A percentile compares a stretch with the other conserved stretches of the same genome.
phyloP scores from a whole-genome alignment of 2,888 invertebrate species.

The Fabriciana adippe region DNA sequence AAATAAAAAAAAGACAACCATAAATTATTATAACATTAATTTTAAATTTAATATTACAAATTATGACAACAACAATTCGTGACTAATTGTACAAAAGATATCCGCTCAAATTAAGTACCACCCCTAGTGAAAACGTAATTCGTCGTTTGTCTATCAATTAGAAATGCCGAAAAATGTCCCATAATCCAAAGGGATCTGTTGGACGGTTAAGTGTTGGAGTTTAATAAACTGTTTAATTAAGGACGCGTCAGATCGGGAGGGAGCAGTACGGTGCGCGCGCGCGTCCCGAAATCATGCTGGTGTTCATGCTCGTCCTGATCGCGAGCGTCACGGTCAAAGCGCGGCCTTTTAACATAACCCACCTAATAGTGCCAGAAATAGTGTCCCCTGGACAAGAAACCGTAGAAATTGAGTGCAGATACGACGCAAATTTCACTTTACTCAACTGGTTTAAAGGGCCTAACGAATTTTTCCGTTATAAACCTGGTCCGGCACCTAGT shows the following conservation, averaged over 20 bases:
- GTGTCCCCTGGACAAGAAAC: conserved; percentile 59
- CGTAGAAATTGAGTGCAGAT: conserved; percentile 69
- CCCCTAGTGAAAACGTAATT: conserved; percentile 66
- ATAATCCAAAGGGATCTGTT: conserved; percentile 56
- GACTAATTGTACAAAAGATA: conserved; percentile 36
- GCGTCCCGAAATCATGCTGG: conserved; percentile 66
- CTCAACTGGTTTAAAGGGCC: conserved; percentile 74
- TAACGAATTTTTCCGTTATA: conserved; percentile 72
- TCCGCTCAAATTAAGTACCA: conserved; percentile 49
- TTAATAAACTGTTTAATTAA: conserved; percentile 81
- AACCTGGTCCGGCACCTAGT: conserved; percentile 65
- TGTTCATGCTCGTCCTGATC: conserved; percentile 50
- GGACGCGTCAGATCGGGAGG: conserved; percentile 61
- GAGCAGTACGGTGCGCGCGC: conserved; percentile 68
- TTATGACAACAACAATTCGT: conserved; percentile 40
- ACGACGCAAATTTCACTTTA: conserved; percentile 73
- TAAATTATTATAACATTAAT: conserved; percentile 6
- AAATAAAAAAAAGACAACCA: conserved; percentile 16
- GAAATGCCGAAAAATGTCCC: conserved; percentile 55
- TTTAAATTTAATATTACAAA: conserved; percentile 32
- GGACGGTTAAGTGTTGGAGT: conserved; percentile 75
- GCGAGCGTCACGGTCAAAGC: conserved; percentile 46
- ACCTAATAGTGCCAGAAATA: conserved; percentile 60
- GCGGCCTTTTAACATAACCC: conserved; percentile 66
- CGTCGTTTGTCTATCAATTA: conserved; percentile 68